Evolutionary conservation across 2,888 invertebrate species (phyloP).

Genomic region (Callinectes sapidus): DNA sequence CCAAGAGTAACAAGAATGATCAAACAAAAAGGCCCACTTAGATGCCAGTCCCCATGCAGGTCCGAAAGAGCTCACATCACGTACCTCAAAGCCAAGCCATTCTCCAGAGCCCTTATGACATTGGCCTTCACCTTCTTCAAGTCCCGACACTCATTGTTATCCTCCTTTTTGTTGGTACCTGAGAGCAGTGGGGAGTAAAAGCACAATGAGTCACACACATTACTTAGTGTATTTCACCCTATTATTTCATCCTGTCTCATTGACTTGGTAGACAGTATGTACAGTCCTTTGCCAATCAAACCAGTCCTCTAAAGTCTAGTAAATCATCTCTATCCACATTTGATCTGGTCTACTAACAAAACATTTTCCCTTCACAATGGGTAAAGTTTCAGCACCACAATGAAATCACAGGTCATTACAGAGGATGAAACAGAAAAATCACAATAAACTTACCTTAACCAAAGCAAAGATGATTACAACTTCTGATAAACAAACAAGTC

Average conservation of each 20-base stretch:
- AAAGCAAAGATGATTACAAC: background rate
- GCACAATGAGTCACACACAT: background rate
- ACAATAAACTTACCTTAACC: background rate
- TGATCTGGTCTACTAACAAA: background rate
- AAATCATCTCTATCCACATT: background rate
- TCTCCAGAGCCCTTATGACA: constrained; percentile 80
- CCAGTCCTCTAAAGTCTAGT: background rate
- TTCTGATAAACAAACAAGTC: background rate
- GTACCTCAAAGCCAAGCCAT: constrained; percentile 83
- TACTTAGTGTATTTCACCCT: background rate
- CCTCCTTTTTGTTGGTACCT: constrained; percentile 78
- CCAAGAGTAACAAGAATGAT: too few species aligned
- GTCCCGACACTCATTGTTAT: constrained; percentile 55
- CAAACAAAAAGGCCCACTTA: too few species aligned
- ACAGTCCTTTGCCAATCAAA: background rate
- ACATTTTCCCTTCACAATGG: background rate
- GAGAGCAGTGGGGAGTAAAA: background rate
- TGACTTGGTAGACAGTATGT: background rate
- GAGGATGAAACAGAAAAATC: background rate
- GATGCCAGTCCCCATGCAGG: too few species aligned
- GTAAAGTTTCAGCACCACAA: background rate
- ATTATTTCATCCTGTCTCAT: background rate
- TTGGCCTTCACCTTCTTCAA: constrained; percentile 68
- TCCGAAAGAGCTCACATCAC: background rate
- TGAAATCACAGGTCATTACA: background rate